Evolutionary conservation across 2,888 invertebrate species (phyloP), one percentile per base, ranked within the genome.

Genomic region (Cantharis lateralis): DNA sequence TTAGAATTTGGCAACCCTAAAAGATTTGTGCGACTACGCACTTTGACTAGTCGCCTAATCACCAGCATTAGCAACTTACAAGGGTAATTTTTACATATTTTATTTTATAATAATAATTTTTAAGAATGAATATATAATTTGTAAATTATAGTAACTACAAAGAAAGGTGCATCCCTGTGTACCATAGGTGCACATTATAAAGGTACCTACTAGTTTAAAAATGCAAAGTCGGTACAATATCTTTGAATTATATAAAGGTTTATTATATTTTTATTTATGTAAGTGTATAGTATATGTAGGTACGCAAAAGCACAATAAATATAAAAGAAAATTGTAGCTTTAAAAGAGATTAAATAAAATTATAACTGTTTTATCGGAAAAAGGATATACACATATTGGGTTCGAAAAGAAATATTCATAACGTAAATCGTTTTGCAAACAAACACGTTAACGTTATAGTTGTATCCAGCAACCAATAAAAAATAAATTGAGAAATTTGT

Each of bases 321-420:
- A 48, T 48, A n/a, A 48, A n/a, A n/a, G n/a, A n/a, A 48, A 48
- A 48, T 48, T 48, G 48, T 48, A 48, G 48, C 48, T 48, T 48
- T 48, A 48, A n/a, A n/a, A 61, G 71, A 75, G 75, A 75, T 75
- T 75, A 75, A 71, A 71, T 75, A 68, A 70, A 75, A 75, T 66
- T 70, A 75, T 75, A 75, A 75, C 70, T 70, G 70, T 64, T 66
- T 71, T 66, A 71, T 75, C 75, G 70, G 66, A 75, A 75, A 75
- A 70, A 71, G 74, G 62, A 75, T 75, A 63, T 75, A 62, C 66
- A 75, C 75, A 75, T 61, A 75, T 75, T 71, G 71, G 75, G 71
- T 75, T 71, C 71, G 48, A 32, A 26, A 75, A 71, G 75, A 75
- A 71, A 71, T 75, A 75, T 75, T 24, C 63, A 32, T 71, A 70